These are phyloP conservation scores for Coenonympha arcania DNA, from an alignment of 2,888 invertebrate genomes.

Conservation along the genomic window DNA sequence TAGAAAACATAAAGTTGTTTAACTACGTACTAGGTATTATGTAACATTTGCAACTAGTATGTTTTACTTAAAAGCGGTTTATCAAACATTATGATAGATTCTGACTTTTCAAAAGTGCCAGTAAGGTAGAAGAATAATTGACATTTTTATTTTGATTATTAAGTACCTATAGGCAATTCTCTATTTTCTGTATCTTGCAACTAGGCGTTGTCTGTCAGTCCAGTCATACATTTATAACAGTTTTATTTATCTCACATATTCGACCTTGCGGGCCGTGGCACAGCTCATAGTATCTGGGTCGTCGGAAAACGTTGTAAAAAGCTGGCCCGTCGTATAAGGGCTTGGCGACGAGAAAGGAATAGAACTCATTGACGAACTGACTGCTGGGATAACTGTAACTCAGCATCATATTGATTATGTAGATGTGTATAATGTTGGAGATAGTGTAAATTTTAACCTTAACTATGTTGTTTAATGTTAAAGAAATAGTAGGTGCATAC, in stretches of 20 bases:
- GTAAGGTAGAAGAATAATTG: too few species aligned
- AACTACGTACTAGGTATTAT: too few species aligned
- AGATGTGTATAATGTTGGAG: not conserved
- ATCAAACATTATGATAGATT: too few species aligned
- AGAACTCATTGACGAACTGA: constrained; percentile 48
- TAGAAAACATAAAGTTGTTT: too few species aligned
- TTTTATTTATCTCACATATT: constrained; percentile 35
- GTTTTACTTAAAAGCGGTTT: too few species aligned
- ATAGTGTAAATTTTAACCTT: not conserved
- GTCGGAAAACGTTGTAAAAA: constrained; percentile 64
- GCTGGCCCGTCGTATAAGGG: constrained; percentile 56
- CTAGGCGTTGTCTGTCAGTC: too few species aligned
- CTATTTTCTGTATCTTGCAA: too few species aligned
- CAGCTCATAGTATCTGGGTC: constrained; percentile 49
- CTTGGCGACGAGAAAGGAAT: constrained; percentile 38
- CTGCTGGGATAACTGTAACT: constrained; percentile 61
- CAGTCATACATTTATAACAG: constrained; percentile 3
- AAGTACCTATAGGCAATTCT: too few species aligned
- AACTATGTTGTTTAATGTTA: not conserved
- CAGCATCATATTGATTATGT: constrained; percentile 8
- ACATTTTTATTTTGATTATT: too few species aligned
- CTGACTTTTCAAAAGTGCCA: too few species aligned
- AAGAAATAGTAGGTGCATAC: too few species aligned
- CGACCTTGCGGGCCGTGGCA: constrained; percentile 55
- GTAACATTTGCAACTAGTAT: too few species aligned